These are phyloP conservation scores for Carpatolechia fugitivella DNA, from an alignment of 2,888 invertebrate species.

Conservation along the genomic window DNA sequence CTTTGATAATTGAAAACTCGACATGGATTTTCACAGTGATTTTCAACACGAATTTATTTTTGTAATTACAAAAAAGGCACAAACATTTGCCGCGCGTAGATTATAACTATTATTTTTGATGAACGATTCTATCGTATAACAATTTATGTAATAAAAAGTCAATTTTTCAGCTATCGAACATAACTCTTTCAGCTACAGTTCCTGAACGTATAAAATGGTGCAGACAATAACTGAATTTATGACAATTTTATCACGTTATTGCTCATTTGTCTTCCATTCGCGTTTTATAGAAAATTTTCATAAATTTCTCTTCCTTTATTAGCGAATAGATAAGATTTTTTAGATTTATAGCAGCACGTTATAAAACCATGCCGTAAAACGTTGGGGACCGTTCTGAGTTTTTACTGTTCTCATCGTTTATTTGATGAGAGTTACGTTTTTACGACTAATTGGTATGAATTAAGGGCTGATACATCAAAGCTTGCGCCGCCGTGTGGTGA, in stretches of 20 bases:
- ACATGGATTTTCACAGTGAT: too few species aligned
- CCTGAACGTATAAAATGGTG: background rate
- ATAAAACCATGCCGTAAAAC: background rate
- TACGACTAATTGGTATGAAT: background rate
- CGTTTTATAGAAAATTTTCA: background rate
- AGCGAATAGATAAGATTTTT: background rate
- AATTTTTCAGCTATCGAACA: too few species aligned
- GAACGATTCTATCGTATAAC: too few species aligned
- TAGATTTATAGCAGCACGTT: background rate
- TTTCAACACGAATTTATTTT: too few species aligned
- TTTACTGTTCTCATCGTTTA: background rate
- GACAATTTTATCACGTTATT: background rate
- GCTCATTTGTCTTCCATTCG: constrained; percentile 1
- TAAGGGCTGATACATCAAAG: background rate
- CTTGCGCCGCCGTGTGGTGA: too few species aligned
- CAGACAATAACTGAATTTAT: background rate
- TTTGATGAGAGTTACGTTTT: background rate
- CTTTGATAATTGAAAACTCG: too few species aligned
- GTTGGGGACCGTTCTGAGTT: background rate
- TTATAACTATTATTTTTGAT: too few species aligned
- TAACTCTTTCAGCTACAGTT: background rate
- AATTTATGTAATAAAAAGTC: too few species aligned
- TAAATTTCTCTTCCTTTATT: background rate
- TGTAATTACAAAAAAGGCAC: too few species aligned
- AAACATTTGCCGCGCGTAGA: too few species aligned